A percentile compares a stretch with the other conserved stretches of the same genome.
phyloP scores from a whole-genome alignment of 2,888 invertebrate genomes.

The Cancer borealis region DNA sequence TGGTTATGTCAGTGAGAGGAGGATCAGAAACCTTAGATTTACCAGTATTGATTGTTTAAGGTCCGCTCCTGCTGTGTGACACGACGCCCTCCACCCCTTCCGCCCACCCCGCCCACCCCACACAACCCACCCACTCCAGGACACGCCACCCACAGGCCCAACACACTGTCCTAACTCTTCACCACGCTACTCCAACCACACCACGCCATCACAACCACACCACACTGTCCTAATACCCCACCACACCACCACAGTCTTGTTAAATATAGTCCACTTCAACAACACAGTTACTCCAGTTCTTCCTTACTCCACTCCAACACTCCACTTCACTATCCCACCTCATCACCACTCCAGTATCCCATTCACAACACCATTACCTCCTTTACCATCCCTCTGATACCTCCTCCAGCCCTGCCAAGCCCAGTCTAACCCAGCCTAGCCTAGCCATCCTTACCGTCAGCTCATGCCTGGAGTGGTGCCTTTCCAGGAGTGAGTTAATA shows the following conservation, averaged over 20 bases:
- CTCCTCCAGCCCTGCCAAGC: neutral
- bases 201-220: neutral
- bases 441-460: neutral
- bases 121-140: neutral
- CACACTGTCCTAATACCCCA: neutral
- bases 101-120: neutral
- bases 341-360: neutral
- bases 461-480: neutral
- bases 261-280: no score
- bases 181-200: neutral
- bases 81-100: conserved; percentile 4
- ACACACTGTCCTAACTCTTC: neutral
- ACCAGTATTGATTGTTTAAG: conserved; percentile 61
- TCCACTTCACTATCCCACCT: neutral
- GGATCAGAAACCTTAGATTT: conserved; percentile 62
- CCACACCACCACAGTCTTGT: neutral
- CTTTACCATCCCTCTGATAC: neutral
- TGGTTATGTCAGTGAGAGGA: conserved; percentile 48
- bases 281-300: neutral
- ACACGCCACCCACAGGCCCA: neutral
- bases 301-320: neutral
- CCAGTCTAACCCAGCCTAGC: neutral
- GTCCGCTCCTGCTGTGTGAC: conserved; percentile 40
- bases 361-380: neutral
- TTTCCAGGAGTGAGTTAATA: neutral